phyloP scores from a whole-genome alignment of 2,888 invertebrate species.

The Pristionchus exspectatus region DNA sequence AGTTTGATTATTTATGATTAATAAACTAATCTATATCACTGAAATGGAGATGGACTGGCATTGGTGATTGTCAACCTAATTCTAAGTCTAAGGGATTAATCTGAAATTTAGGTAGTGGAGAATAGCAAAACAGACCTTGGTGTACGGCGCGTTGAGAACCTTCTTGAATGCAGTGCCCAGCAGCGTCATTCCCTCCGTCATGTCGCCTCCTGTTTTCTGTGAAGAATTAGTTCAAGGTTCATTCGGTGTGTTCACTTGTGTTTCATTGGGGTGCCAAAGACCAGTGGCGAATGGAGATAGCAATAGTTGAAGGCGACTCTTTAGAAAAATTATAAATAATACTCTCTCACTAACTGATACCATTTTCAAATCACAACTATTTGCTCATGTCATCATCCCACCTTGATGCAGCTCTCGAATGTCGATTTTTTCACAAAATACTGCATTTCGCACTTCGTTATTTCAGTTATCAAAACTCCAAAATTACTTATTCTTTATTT shows the following conservation, averaged over 20 bases:
- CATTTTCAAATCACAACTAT: no score
- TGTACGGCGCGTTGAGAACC: conserved; percentile 12
- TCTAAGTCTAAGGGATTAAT: background rate
- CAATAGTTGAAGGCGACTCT: background rate
- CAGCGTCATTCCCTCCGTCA: background rate
- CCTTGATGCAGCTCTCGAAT: no score
- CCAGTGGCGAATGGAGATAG: background rate
- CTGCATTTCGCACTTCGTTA: no score
- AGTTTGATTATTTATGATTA: background rate
- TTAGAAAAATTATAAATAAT: no score
- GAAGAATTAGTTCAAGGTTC: background rate
- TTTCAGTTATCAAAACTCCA: no score
- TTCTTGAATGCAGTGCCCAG: conserved; percentile 18
- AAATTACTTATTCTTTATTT: background rate
- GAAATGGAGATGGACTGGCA: background rate
- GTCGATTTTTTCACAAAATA: no score
- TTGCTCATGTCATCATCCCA: no score
- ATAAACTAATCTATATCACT: background rate
- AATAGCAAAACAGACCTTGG: background rate
- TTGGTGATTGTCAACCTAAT: background rate
- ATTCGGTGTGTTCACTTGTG: background rate
- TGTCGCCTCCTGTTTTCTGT: background rate
- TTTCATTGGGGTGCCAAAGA: background rate
- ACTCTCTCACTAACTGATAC: no score
- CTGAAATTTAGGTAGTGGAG: background rate